Evolutionary conservation across 2,113 vertebrate species (phyloP), one percentile per base, ranked within the genome.

Genomic region (Gorsachius goisagi): DNA sequence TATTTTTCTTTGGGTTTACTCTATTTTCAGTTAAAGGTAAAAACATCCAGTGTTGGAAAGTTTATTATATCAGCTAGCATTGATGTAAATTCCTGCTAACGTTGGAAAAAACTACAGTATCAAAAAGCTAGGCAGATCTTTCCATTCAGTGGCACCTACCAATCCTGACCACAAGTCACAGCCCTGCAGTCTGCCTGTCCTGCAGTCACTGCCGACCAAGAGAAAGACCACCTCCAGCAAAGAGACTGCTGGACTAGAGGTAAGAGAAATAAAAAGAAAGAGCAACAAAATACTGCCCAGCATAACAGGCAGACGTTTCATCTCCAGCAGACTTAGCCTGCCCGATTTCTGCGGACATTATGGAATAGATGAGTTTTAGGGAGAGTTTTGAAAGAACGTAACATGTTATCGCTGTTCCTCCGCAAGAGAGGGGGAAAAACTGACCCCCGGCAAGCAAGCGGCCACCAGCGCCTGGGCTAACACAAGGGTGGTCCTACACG

Each of bases 401-500:
- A 33, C 3, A 3, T 13, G 21, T 67, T 19, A 44, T 13, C 55
- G 32, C 62, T 8, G 17, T 11, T 39, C 35, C 26, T 44, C 13
- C 12, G 9, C 2, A 3, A n/a, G 37, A 63, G 47, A 35, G 20
- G 12, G 9, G 17, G 3, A 32, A 30, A 86, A 86, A 35, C 9
- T 21, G 56, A 71, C 15, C 8, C 4, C 33, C 1, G 1, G 47
- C 32, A 81, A 90, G n/a, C 33, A 66, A 83, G 63, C 0, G 1
- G 33, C 30, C 58, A 71, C 33, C 56, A 82, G 66, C 0, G 0
- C 22, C 47, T 13, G 23, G 12, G 32, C 28, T 71, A 30, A 41
- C 2, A 0, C 2, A 1, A 75, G 35, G 30, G 35, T 33, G 24
- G 22, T 23, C 73, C 55, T 41, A 30, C 15, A 35, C 1, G 4